These are phyloP conservation scores for Glareola pratincola DNA, from an alignment of 2,113 vertebrate species.

Conservation along the genomic window DNA sequence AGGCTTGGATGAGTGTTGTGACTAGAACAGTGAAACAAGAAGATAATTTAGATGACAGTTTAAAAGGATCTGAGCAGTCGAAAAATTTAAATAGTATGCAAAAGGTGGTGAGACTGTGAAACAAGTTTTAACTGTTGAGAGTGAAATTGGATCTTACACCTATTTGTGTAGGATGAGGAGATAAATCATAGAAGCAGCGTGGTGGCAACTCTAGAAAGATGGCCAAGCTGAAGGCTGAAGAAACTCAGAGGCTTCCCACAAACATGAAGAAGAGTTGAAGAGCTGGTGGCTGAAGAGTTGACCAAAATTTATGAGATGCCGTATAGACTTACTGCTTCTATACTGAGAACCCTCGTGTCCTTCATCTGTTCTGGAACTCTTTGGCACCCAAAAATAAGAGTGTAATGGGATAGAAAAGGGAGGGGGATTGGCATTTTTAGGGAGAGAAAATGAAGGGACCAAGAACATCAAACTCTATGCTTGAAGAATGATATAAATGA, in stretches of 20 bases:
- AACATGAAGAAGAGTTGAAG: neutral
- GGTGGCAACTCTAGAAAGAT: neutral
- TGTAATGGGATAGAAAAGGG: neutral
- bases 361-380: conserved; percentile 16
- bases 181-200: neutral
- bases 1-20: conserved; percentile 31
- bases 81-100: conserved; percentile 14
- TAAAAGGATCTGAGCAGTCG: conserved; percentile 36
- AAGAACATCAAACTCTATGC: neutral
- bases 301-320: neutral
- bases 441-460: neutral
- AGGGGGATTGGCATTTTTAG: neutral
- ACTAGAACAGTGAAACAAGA: conserved; percentile 43
- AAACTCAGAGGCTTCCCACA: neutral
- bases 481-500: neutral
- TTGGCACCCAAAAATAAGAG: neutral
- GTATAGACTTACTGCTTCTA: neutral
- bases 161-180: neutral
- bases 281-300: neutral
- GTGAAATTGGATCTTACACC: conserved; percentile 9
- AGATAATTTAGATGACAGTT: conserved; percentile 43
- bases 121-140: neutral
- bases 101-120: conserved; percentile 46
- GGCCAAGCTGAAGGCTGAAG: neutral
- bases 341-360: neutral